Base-by-base conservation (phyloP, 1,140 invertebrate genomes). In the Odontomachus brunneus region DNA sequence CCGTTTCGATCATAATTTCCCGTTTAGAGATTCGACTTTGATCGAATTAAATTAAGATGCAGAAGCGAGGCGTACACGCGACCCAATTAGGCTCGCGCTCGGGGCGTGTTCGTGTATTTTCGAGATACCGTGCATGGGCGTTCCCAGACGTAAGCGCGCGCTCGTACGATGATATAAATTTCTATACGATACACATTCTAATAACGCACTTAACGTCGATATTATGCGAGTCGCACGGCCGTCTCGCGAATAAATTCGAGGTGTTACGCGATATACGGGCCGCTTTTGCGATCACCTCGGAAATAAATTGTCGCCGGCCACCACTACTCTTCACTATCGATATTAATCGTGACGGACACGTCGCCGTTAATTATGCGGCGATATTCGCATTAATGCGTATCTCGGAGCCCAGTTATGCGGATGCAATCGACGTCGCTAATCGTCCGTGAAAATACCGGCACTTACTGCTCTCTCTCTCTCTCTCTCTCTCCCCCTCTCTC, bases 361-460 rank as follows among this genome's bases (percentile, higher is more conserved):
- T 67, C 74, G 62, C 63, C 49, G 33, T 49, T 19, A 78, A 78
- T 78, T 78, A 78, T 49, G 57, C 19, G 62, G 7, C 22, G 57
- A 78, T 69, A 78, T 69, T 67, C 33, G 33, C 63, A 69, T 69
- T 78, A 78, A 78, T 78, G 51, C 63, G 51, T 67, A 78, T 55
- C 49, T 67, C 48, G 24, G 19, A 1, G 1, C n/a, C 19, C 49
- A 44, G 65, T 78, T 78, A 78, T 29, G 72, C 76, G 72, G 19
- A 63, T 44, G 80, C 57, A 82, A 74, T 75, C 82, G 71, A 82
- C 73, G 71, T 83, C 65, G 83, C 78, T 88, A 88, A 88, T 88
- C 86, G 83, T 84, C 86, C 86, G 66, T 88, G 87, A 88, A 88
- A 88, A 88, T 88, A 88, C 87, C 66, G 87, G 65, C 69, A 63